phyloP scores from a whole-genome alignment of 2,797 vertebrate genomes.

The Bryconaethiops microstoma region DNA sequence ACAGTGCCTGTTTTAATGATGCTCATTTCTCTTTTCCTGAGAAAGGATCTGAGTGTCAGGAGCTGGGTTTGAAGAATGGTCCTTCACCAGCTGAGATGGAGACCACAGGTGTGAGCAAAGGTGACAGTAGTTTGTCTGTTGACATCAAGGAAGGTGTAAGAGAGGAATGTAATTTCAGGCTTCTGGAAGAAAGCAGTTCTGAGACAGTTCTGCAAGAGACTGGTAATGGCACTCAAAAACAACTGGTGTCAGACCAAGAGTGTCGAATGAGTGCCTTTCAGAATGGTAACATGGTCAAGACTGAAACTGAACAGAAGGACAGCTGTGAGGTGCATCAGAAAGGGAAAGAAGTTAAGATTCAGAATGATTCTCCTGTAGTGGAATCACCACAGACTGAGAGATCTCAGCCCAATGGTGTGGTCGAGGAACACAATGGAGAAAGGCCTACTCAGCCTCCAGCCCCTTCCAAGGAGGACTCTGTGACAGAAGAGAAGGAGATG shows the following conservation, averaged over 20 bases:
- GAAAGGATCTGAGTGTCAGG: slow-evolving; percentile 53
- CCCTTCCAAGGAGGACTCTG: slow-evolving; percentile 96
- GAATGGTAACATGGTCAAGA: slow-evolving; percentile 35
- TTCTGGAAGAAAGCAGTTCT: slow-evolving; percentile 13
- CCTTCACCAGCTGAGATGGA: slow-evolving; percentile 45
- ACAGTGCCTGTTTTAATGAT: slow-evolving; percentile 46
- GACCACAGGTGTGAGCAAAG: background rate
- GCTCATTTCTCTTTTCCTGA: slow-evolving; percentile 67
- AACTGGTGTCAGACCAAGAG: slow-evolving; percentile 25
- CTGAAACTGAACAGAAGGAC: slow-evolving; percentile 7
- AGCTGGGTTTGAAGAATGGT: slow-evolving; percentile 42
- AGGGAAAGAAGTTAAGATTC: background rate
- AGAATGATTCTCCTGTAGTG: background rate
- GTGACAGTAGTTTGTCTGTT: background rate
- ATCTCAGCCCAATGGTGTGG: slow-evolving; percentile 50
- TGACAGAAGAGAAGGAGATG: slow-evolving; percentile 98
- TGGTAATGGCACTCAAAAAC: slow-evolving; percentile 39
- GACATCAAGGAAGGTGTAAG: background rate
- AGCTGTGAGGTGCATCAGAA: slow-evolving; percentile 2
- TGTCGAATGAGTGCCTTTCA: slow-evolving; percentile 29
- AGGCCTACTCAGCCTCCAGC: slow-evolving; percentile 79
- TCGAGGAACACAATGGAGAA: slow-evolving; percentile 46
- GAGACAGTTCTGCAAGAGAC: slow-evolving; percentile 24
- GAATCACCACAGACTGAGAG: slow-evolving; percentile 51
- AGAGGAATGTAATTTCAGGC: slow-evolving; percentile 32